Conservation (phyloP, 2,888 invertebrate species). For the Salpingus planirostris region DNA sequence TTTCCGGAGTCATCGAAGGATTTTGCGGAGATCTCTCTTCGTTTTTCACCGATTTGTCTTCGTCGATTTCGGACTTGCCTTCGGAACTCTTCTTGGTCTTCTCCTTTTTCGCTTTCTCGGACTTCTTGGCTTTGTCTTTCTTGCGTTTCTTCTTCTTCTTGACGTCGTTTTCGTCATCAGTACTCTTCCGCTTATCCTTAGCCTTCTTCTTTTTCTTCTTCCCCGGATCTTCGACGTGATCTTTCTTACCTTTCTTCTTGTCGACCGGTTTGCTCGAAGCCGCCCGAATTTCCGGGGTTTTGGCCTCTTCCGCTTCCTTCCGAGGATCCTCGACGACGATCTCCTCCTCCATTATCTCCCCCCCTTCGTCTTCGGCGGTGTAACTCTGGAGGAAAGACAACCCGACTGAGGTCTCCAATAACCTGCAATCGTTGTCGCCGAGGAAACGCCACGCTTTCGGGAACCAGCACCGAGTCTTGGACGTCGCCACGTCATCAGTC, state of each 20-base stretch:
- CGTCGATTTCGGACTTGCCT: constrained; percentile 4
- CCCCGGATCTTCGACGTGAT: background rate
- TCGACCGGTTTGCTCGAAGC: background rate
- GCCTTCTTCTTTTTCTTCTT: constrained; percentile 2
- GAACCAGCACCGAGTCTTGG: constrained; percentile 28
- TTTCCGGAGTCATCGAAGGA: too few species aligned
- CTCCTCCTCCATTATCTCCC: constrained; percentile 26
- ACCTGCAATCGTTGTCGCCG: constrained; percentile 26
- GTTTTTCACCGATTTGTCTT: constrained; percentile 8
- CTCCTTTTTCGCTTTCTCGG: constrained; percentile 3
- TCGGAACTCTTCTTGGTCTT: constrained; percentile 1
- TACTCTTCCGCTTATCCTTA: constrained; percentile 3
- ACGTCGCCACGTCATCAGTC: too few species aligned
- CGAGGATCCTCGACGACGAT: background rate
- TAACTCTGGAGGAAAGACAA: constrained; percentile 36
- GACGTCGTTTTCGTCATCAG: constrained; percentile 3
- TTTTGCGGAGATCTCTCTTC: constrained; percentile 12
- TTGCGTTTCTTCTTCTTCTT: constrained; percentile 7
- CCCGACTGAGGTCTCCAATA: constrained; percentile 34
- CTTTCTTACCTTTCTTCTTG: background rate
- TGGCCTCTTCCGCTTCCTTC: background rate
- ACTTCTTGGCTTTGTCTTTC: constrained; percentile 1
- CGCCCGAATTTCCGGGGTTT: background rate
- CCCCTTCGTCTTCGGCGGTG: constrained; percentile 33
- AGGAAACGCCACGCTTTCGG: constrained; percentile 26